Base-by-base conservation (phyloP, 2,113 vertebrate species). In the Nycticorax nycticorax region DNA sequence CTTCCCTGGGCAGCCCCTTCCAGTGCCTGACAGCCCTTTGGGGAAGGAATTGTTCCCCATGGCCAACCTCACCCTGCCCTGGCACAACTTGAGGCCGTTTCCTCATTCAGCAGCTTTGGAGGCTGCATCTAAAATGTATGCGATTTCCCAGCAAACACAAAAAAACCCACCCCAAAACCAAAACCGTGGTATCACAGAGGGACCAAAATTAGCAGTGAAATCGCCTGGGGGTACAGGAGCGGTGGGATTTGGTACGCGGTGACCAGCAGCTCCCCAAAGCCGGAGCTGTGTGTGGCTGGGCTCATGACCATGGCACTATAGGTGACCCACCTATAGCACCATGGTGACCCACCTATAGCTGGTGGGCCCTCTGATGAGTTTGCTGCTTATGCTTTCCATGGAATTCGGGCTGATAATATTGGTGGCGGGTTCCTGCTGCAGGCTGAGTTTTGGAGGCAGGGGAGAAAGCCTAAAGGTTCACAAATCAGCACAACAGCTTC, bases 261-360 rank as follows among this genome's bases (percentile, higher is more conserved):
- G 10, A 50, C 28, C 12, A 35, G 27, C 62, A 88, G 26, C 37
- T 71, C 28, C 55, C 13, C 63, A 75, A 30, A 71, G 8, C 52
- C 9, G 5, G 28, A 63, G 59, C 33, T 15, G 3, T 17, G 2
- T 4, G 19, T 1, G 2, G 21, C 21, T 4, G 0, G 55, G 43
- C 18, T 56, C 1, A 1, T 10, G 22, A 35, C 16, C 32, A 21
- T 62, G 45, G 53, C 0, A 1, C 43, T 68, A 0, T 4, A 83
- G 37, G 62, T 64, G 80, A 60, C 12, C 22, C 28, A 1, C 4
- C 35, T 27, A 3, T 3, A 63, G 27, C 19, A n/a, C n/a, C n/a
- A n/a, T n/a, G 37, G 62, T 64, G 80, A 60, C 12, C 22, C 28
- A 1, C 4, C 35, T 27, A 3, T 3, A 63, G 27, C 19, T 73